Conservation (phyloP, 2,888 invertebrate species). For the Hipparchia semele region DNA sequence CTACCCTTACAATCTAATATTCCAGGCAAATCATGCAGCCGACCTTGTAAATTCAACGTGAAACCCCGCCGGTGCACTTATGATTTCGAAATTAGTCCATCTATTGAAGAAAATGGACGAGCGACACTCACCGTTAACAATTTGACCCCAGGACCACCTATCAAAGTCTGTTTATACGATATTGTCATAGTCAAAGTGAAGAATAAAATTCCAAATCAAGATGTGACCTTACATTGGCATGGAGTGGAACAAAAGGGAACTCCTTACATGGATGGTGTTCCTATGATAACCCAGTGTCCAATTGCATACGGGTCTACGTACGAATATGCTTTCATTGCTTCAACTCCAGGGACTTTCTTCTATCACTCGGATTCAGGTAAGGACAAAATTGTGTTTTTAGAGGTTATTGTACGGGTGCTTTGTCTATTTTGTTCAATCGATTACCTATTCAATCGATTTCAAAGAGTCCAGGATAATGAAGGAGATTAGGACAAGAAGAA, state of each 20-base stretch:
- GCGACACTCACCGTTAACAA: slow-evolving; percentile 66
- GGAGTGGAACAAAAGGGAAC: slow-evolving; percentile 85
- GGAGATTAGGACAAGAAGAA: too few species aligned
- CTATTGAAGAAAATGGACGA: slow-evolving; percentile 57
- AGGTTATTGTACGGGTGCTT: neutral
- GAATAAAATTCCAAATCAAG: slow-evolving; percentile 87
- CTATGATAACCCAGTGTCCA: slow-evolving; percentile 90
- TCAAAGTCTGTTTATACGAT: slow-evolving; percentile 88
- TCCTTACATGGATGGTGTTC: slow-evolving; percentile 90
- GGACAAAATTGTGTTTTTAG: neutral
- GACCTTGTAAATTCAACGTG: slow-evolving; percentile 79
- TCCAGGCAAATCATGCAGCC: slow-evolving; percentile 71
- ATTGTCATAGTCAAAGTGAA: slow-evolving; percentile 88
- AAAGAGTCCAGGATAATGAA: too few species aligned
- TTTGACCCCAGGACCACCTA: slow-evolving; percentile 77
- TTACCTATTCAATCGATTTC: too few species aligned
- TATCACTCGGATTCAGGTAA: slow-evolving; percentile 88
- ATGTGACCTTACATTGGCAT: slow-evolving; percentile 90
- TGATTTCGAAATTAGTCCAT: slow-evolving; percentile 67
- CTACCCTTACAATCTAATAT: slow-evolving; percentile 36
- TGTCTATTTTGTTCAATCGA: too few species aligned
- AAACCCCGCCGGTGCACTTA: slow-evolving; percentile 73
- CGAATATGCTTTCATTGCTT: slow-evolving; percentile 88
- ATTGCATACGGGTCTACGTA: slow-evolving; percentile 86
- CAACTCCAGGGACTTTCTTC: slow-evolving; percentile 87